Evolutionary conservation across 2,797 vertebrate species (phyloP).

Genomic region (Simalia tracyae): DNA sequence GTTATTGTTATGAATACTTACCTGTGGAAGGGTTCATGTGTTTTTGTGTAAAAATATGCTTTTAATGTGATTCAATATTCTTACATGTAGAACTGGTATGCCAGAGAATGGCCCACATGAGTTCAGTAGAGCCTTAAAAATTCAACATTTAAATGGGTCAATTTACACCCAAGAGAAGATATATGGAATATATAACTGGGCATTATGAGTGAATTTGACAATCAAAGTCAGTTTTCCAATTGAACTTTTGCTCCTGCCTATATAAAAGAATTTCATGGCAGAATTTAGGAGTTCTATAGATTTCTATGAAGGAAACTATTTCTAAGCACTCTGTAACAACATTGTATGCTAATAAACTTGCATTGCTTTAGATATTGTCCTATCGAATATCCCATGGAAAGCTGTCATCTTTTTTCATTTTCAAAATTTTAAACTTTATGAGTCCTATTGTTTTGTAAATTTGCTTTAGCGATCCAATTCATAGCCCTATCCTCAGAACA

Average conservation of each 20-base stretch:
- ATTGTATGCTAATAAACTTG: not conserved
- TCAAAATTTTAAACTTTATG: not conserved
- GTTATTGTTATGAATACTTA: not conserved
- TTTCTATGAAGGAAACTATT: not conserved
- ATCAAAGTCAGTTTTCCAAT: not conserved
- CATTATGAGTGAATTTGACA: not conserved
- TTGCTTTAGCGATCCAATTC: not conserved
- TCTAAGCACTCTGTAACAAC: not conserved
- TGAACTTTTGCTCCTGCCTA: not conserved
- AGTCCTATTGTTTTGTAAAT: not conserved
- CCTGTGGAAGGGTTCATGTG: not conserved
- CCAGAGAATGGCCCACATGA: not conserved
- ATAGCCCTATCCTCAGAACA: conserved; percentile 48
- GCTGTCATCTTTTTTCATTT: not conserved
- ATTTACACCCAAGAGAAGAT: not conserved
- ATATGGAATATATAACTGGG: not conserved
- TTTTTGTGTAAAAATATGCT: not conserved
- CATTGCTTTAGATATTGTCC: not conserved
- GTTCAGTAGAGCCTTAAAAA: not conserved
- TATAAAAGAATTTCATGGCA: not conserved
- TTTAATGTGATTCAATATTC: not conserved
- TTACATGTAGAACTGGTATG: not conserved
- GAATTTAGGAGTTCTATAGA: not conserved
- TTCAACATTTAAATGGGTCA: not conserved
- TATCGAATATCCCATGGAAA: not conserved